Evolutionary conservation across 2,113 vertebrate genomes (phyloP).

Genomic region (Ranitomeya imitator): DNA sequence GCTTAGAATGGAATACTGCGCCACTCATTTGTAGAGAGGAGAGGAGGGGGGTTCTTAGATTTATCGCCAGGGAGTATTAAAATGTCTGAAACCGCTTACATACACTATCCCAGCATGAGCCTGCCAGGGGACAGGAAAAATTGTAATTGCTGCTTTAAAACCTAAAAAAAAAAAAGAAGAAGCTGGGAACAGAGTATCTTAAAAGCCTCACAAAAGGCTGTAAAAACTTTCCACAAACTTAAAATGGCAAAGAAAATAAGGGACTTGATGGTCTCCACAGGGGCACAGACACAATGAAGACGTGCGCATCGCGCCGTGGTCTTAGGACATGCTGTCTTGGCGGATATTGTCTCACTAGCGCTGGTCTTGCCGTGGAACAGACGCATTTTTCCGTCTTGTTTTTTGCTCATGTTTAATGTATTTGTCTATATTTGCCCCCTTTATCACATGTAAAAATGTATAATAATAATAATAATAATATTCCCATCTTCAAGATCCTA

Average conservation of each 20-base stretch:
- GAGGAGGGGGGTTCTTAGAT: conserved; percentile 62
- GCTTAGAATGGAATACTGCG: conserved; percentile 62
- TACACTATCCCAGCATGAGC: conserved; percentile 67
- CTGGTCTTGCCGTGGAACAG: too few relatives aligned
- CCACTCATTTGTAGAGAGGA: conserved; percentile 59
- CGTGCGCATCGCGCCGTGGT: neutral
- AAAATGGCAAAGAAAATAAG: conserved; percentile 14
- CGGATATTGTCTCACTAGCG: neutral
- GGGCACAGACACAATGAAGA: neutral
- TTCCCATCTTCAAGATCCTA: too few relatives aligned
- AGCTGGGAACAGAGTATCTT: conserved; percentile 66
- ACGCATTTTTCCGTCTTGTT: too few relatives aligned
- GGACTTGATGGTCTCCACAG: neutral
- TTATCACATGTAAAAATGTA: too few relatives aligned
- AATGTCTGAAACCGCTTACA: conserved; percentile 72
- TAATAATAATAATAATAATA: too few relatives aligned
- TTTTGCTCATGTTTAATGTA: too few relatives aligned
- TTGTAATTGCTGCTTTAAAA: conserved; percentile 72
- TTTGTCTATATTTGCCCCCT: too few relatives aligned
- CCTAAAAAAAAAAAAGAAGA: conserved; percentile 68
- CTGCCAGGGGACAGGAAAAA: conserved; percentile 69
- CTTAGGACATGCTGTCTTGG: neutral
- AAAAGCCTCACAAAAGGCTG: conserved; percentile 71
- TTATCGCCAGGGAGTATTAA: conserved; percentile 69
- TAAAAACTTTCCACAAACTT: conserved; percentile 59